Conservation (phyloP, 2,113 vertebrate species). For the Paraplagusia blochii region DNA sequence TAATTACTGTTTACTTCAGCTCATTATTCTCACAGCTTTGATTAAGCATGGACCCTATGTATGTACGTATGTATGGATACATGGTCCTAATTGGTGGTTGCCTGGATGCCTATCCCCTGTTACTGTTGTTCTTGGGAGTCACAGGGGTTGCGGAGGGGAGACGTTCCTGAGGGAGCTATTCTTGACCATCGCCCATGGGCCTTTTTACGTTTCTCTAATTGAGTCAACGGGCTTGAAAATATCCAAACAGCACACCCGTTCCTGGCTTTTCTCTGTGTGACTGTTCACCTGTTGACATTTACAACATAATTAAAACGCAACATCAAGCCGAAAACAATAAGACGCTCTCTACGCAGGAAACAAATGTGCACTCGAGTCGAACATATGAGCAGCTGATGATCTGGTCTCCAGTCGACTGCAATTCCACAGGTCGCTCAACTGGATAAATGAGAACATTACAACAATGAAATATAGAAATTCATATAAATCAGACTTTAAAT, state of each 20-base stretch:
- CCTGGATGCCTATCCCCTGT: slow-evolving; percentile 26
- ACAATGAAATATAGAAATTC: too few relatives aligned
- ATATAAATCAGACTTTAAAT: too few relatives aligned
- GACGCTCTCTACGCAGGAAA: too few relatives aligned
- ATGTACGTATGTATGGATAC: slow-evolving; percentile 31
- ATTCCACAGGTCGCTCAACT: too few relatives aligned
- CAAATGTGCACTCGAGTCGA: too few relatives aligned
- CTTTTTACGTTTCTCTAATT: slow-evolving; percentile 47
- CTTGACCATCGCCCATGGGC: slow-evolving; percentile 26
- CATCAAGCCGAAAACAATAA: too few relatives aligned
- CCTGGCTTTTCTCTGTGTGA: too few relatives aligned
- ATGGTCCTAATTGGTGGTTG: slow-evolving; percentile 59
- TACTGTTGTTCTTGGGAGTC: slow-evolving; percentile 26
- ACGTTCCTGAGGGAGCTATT: slow-evolving; percentile 43
- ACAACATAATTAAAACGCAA: slow-evolving; percentile 67
- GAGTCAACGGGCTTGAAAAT: slow-evolving; percentile 16
- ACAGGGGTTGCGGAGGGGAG: slow-evolving; percentile 30
- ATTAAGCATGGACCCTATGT: slow-evolving; percentile 40
- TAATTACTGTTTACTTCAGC: slow-evolving; percentile 60
- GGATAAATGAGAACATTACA: too few relatives aligned
- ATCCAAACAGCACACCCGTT: too few relatives aligned
- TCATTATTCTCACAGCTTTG: slow-evolving; percentile 55
- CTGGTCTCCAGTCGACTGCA: too few relatives aligned
- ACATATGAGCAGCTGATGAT: too few relatives aligned
- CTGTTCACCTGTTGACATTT: slow-evolving; percentile 69